Evolutionary conservation across 1,140 invertebrate species (phyloP), one percentile per base, ranked within the genome.

Genomic region (Megathymus violae): DNA sequence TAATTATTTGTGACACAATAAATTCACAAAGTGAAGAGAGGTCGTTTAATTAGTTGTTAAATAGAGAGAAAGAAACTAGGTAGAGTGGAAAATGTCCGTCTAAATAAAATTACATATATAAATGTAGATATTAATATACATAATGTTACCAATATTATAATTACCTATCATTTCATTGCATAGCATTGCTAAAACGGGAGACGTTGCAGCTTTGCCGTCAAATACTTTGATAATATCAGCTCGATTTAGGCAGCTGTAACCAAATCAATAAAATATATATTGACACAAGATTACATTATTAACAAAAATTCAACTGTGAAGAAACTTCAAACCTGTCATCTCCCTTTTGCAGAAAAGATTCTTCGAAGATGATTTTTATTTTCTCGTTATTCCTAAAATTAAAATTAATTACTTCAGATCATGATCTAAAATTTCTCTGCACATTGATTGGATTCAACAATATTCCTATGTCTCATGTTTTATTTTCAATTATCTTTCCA

Each of bases 161-260:
- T 78, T 77, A 92, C 91, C 91, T 70, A 90, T 67, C 73, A 93
- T 93, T 87, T 95, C 93, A 88, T 97, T 96, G 89, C 97, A 98
- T 11, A 97, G 90, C 40, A 97, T 93, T 41, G 94, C 94, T 78
- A 97, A 96, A 60, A 95, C 94, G 16, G 95, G 94, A 59, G 94
- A 91, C 13, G 91, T 68, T 50, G 92, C 88, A 85, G 93, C 89
- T 80, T 92, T 91, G 4, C 96, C 96, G 77, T 97, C 96, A 85
- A 95, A 94, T 11, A 97, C 94, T 83, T 95, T 94, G 77, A 97
- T 95, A 67, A 96, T 93, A 87, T 97, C 96, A 10, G 94, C 95
- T 74, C 95, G 94, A 79, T 96, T 96, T 70, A 96, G 91, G 83
- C 96, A 97, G 89, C 96, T 97, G 92, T 93, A 94, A 87, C 11